Evolutionary conservation across 1,140 invertebrate genomes (phyloP).

Genomic region (Drosophila kikkawai): DNA sequence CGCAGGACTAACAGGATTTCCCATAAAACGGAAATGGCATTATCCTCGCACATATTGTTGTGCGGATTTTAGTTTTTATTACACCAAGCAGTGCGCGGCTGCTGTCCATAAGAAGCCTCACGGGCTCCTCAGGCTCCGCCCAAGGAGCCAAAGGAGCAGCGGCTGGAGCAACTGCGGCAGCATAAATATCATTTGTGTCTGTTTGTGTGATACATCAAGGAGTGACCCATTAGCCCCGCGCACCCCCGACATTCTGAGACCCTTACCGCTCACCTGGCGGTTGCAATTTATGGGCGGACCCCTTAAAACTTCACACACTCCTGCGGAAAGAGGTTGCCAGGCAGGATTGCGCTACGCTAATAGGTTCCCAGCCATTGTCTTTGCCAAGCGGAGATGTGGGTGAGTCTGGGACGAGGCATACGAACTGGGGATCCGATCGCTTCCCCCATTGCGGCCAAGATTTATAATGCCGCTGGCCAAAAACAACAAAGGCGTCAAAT

Average conservation of each 20-base stretch:
- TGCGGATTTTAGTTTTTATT: slow-evolving; percentile 84
- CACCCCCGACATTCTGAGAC: slow-evolving; percentile 1
- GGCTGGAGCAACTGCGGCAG: slow-evolving; percentile 30
- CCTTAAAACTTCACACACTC: slow-evolving; percentile 68
- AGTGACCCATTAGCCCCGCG: slow-evolving; percentile 43
- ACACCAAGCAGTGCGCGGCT: slow-evolving; percentile 67
- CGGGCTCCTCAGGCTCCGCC: slow-evolving; percentile 18
- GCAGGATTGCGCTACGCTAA: slow-evolving; percentile 61
- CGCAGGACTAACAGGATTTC: slow-evolving; percentile 75
- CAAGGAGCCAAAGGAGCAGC: slow-evolving; percentile 5
- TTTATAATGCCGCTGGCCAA: slow-evolving; percentile 71
- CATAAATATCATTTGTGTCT: slow-evolving; percentile 81
- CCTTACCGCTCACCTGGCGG: slow-evolving; percentile 62
- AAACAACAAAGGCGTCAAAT: slow-evolving; percentile 66
- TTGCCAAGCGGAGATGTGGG: slow-evolving; percentile 46
- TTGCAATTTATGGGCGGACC: slow-evolving; percentile 75
- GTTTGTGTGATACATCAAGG: slow-evolving; percentile 77
- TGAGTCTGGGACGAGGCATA: neutral
- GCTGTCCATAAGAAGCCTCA: slow-evolving; percentile 69
- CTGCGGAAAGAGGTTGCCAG: slow-evolving; percentile 4
- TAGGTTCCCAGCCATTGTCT: slow-evolving; percentile 64
- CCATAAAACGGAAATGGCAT: slow-evolving; percentile 84
- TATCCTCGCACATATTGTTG: slow-evolving; percentile 83
- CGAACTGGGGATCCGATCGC: slow-evolving; percentile 19
- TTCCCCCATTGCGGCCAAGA: slow-evolving; percentile 55